phyloP scores from a whole-genome alignment of 1,140 invertebrate species.

The Drosophila gunungcola region DNA sequence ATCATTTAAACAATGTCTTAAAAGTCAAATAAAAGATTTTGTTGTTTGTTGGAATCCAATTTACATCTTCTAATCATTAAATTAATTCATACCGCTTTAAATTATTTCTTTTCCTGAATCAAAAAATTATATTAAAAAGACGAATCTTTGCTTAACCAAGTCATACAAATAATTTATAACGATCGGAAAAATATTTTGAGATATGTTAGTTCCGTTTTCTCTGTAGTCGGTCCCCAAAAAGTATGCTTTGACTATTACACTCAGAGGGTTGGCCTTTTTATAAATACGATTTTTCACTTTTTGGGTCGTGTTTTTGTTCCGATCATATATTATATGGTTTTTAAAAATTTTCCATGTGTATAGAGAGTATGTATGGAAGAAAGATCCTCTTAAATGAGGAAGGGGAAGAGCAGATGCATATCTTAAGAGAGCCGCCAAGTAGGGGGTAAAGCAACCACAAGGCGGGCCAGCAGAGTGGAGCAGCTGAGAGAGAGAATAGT shows the following conservation, averaged over 20 bases:
- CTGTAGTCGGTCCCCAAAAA: not conserved
- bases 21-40: too few species aligned
- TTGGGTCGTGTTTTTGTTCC: not conserved
- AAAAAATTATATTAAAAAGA: too few species aligned
- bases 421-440: slow-evolving; percentile 9
- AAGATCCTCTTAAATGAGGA: not conserved
- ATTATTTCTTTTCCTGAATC: too few species aligned
- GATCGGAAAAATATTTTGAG: not conserved
- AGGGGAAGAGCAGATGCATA: not conserved
- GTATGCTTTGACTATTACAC: not conserved
- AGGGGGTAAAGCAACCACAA: slow-evolving; percentile 10
- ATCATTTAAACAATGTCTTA: too few species aligned
- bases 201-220: too few species aligned
- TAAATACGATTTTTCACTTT: not conserved
- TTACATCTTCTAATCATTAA: too few species aligned
- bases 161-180: too few species aligned
- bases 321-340: not conserved
- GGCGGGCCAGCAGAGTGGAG: slow-evolving; percentile 6
- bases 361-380: not conserved
- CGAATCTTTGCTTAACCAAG: not conserved
- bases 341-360: not conserved
- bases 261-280: not conserved
- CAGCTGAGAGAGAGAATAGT: slow-evolving; percentile 8
- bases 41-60: too few species aligned
- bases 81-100: too few species aligned